A percentile compares a stretch with the other conserved stretches of the same genome.
Conservation (phyloP, 1,140 invertebrate species). For the Scaptomyza hsui region DNA sequence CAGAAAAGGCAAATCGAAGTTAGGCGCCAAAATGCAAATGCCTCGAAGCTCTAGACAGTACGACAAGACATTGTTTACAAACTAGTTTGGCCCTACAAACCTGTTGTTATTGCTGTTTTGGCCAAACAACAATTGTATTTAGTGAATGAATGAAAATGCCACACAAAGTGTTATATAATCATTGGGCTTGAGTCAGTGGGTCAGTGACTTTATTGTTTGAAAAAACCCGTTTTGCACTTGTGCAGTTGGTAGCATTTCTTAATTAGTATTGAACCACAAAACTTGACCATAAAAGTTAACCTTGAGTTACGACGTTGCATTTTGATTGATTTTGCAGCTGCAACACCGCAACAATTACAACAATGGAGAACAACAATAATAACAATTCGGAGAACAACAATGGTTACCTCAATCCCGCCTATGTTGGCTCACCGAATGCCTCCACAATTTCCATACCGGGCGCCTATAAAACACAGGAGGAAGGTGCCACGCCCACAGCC, state of each 20-base stretch:
- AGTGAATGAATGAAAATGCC: constrained; percentile 47
- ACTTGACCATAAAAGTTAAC: constrained; percentile 68
- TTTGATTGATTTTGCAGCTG: constrained; percentile 37
- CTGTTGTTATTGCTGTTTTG: constrained; percentile 9
- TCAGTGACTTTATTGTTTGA: constrained; percentile 58
- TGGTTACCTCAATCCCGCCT: constrained; percentile 69
- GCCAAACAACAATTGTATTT: constrained; percentile 36
- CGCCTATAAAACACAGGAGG: constrained; percentile 47
- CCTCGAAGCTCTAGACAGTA: constrained; percentile 7
- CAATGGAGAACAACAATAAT: constrained; percentile 39
- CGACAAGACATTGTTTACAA: constrained; percentile 39
- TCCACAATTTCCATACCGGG: constrained; percentile 77
- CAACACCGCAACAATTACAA: constrained; percentile 29
- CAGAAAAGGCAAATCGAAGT: constrained; percentile 20
- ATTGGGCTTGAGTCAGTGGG: constrained; percentile 68
- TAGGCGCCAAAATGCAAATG: constrained; percentile 30
- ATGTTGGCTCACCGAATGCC: constrained; percentile 59
- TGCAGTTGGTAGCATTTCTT: constrained; percentile 3
- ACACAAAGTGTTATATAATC: constrained; percentile 63
- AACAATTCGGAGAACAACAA: constrained; percentile 37
- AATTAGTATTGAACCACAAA: constrained; percentile 48
- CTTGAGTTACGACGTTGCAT: constrained; percentile 29
- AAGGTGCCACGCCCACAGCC: constrained; percentile 14
- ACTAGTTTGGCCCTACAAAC: constrained; percentile 57
- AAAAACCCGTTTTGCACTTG: constrained; percentile 34